Conservation (phyloP, 1,140 invertebrate species). For the Lepidurus apus region DNA sequence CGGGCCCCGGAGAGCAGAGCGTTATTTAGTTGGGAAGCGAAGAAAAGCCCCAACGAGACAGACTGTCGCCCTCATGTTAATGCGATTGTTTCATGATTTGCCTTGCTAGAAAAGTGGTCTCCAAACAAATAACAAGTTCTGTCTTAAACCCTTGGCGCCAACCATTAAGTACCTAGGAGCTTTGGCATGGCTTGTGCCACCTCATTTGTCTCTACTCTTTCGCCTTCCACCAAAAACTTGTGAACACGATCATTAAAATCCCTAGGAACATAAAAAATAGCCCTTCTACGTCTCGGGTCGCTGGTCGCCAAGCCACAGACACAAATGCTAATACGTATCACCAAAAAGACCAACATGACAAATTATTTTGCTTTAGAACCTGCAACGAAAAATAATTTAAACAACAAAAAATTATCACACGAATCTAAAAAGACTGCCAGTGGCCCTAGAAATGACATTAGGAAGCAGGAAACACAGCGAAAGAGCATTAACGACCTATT, state of each 20-base stretch:
- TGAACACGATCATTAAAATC: conserved; percentile 16
- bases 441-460: neutral
- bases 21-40: conserved; percentile 3
- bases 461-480: neutral
- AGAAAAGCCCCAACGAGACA: neutral
- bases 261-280: neutral
- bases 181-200: conserved; percentile 20
- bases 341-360: neutral
- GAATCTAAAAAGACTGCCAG: neutral
- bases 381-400: neutral
- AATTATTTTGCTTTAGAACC: neutral
- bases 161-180: conserved; percentile 15
- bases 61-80: conserved; percentile 1
- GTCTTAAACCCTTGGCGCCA: conserved; percentile 13
- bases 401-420: neutral
- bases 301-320: neutral
- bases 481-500: neutral
- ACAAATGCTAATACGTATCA: neutral
- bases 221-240: neutral
- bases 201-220: conserved; percentile 19
- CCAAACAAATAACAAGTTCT: conserved; percentile 22
- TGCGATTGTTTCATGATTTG: conserved; percentile 13
- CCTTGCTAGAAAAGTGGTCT: conserved; percentile 12
- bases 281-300: conserved; percentile 3
- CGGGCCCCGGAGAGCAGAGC: neutral